Percentiles rank a stretch among this genome's conserved stretches.
Conservation (phyloP, 1,140 invertebrate genomes). For the Heliconius himera region DNA sequence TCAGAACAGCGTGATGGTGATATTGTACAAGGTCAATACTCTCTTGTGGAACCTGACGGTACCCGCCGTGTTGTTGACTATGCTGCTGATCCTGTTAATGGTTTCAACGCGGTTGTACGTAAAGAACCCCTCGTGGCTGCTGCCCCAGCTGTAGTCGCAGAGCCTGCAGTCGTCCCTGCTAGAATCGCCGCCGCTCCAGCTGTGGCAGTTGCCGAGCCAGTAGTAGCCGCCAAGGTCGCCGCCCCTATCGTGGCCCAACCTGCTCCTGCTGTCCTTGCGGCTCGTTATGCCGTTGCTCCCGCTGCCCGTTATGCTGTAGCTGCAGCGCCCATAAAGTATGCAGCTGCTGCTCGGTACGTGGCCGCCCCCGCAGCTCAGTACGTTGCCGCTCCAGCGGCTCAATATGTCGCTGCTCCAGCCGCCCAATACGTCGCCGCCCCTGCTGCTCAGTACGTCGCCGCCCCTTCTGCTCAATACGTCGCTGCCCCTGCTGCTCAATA, state of each 20-base stretch:
- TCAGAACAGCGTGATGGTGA: constrained; percentile 84
- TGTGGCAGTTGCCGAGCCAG: constrained; percentile 56
- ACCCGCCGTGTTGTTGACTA: constrained; percentile 66
- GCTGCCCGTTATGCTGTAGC: constrained; percentile 46
- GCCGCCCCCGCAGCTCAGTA: constrained; percentile 43
- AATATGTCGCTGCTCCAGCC: constrained; percentile 39
- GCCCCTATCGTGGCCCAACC: constrained; percentile 38
- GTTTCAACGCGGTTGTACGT: constrained; percentile 37
- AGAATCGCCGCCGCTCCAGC: constrained; percentile 63
- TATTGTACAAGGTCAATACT: constrained; percentile 83
- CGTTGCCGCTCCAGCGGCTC: constrained; percentile 41
- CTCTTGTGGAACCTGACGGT: constrained; percentile 83
- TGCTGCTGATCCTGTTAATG: constrained; percentile 80
- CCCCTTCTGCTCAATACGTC: constrained; percentile 33
- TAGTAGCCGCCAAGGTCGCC: constrained; percentile 37
- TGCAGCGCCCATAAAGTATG: constrained; percentile 41
- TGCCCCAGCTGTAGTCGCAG: neutral
- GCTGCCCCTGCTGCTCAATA: constrained; percentile 35
- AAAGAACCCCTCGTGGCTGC: constrained; percentile 55
- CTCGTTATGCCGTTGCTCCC: constrained; percentile 46
- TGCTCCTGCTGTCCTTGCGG: constrained; percentile 42
- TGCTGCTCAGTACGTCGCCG: constrained; percentile 29
- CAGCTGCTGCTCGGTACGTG: constrained; percentile 43
- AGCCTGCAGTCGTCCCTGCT: constrained; percentile 47
- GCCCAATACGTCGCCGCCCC: constrained; percentile 46